Conservation (phyloP, 2,797 vertebrate species). For the Acrossocheilus wenchowensis region DNA sequence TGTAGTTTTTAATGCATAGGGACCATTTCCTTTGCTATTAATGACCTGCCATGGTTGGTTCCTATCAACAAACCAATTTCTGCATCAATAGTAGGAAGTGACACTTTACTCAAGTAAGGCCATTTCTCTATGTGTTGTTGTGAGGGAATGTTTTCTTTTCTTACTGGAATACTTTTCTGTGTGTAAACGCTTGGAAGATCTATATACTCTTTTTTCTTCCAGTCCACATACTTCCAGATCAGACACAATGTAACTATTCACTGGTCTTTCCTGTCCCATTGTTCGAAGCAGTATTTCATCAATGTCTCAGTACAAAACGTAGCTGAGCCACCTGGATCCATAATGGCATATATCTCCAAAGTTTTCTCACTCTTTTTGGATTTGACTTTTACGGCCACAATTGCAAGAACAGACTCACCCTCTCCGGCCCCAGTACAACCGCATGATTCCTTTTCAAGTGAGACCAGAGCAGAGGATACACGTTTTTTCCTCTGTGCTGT, state of each 20-base stretch:
- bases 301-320: conserved; percentile 27
- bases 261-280: conserved; percentile 29
- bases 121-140: conserved; percentile 11
- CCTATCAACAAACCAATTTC: not conserved
- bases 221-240: conserved; percentile 14
- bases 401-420: not conserved
- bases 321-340: conserved; percentile 25
- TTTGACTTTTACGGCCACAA: not conserved
- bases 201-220: conserved; percentile 4
- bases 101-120: conserved; percentile 15
- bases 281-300: too few relatives aligned
- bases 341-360: not conserved
- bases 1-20: too few relatives aligned
- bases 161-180: conserved; percentile 21
- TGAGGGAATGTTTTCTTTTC: conserved; percentile 8
- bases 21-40: not conserved
- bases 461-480: too few relatives aligned
- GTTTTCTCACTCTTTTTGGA: not conserved
- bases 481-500: not conserved
- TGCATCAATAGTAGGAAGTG: not conserved
- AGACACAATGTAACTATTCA: conserved; percentile 12
- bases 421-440: conserved; percentile 33
- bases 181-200: conserved; percentile 18
- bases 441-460: not conserved
- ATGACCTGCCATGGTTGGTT: conserved; percentile 9